Base-by-base conservation (phyloP, 2,113 vertebrate species). In the Brachirus orientalis region DNA sequence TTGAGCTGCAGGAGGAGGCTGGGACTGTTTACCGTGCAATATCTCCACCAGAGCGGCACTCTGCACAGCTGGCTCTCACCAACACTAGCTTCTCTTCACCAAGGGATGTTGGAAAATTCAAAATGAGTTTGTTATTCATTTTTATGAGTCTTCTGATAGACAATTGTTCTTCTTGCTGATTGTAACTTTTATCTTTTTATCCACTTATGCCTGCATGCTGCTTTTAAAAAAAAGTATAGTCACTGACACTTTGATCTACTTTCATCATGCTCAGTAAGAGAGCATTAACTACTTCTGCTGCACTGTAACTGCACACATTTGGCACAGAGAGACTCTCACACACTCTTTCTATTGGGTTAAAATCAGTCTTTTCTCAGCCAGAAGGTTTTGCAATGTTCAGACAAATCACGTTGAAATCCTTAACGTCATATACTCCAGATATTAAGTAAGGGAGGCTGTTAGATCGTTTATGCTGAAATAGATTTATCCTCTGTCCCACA, bases 321-420 rank as follows among this genome's bases (percentile, higher is more conserved):
- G 83, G 79, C 76, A 71, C 50, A 79, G 69, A 87, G 85, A 86
- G 84, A 82, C 82, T 76, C 83, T 88, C 75, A 88, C 81, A 62
- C 22, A 8, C 75, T 58, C 50, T 74, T 46, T 48, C 62, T 36
- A 38, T 18, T 54, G 69, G 57, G 67, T 60, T 65, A 67, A 76
- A 65, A 80, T 80, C 55, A 44, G 81, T 86, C 61, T 68, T 63
- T 84, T 80, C 63, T 64, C 53, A 79, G 75, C 74, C 81, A 86
- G 75, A 72, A 75, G 86, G 75, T 84, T 88, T 82, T 72, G 64
- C 70, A 62, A 63, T 61, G 76, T 54, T 76, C 82, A 71, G 72
- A 75, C 61, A 77, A 77, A 84, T 67, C 72, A 45, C 20, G 35
- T 38, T 67, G 65, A 79, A 72, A 77, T 66, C 41, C 6, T 37